Evolutionary conservation across 2,113 vertebrate species (phyloP), one percentile per base, ranked within the genome.

Genomic region (Heliornis fulica): DNA sequence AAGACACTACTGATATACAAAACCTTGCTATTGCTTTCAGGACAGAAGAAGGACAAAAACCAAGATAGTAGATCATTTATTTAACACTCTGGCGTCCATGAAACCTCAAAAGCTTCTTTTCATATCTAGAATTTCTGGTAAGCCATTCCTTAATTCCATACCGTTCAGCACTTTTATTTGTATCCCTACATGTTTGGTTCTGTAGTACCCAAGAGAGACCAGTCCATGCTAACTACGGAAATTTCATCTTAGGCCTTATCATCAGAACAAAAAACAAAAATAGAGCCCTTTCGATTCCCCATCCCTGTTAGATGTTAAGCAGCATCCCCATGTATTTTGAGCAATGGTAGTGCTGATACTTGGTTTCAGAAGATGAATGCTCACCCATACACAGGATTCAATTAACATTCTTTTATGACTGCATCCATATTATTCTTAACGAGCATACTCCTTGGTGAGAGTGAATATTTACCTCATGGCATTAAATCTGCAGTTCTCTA

Each of bases 401-500:
- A 95, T 95, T 95, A 96, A 84, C 76, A 75, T 71, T 81, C 43
- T 84, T 88, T 96, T 96, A 90, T 68, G 76, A 95, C 79, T 87
- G 92, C 88, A 92, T 89, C 83, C 88, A 81, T 93, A 90, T 93
- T 78, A 88, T 92, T 90, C 83, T 94, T 96, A 96, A 96, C 5
- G 4, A 96, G 88, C 88, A 78, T 74, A 78, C 48, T 96, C 68
- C 83, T 88, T 87, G 76, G 80, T 89, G 76, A 96, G 86, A 96
- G 28, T 23, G 86, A 93, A 64, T 96, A 92, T 96, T 96, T 96
- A 95, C 95, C 71, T 93, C 16, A 4, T 93, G 83, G 78, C 76
- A 95, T 83, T 93, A 96, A 94, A 96, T 93, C 85, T 57, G 81
- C 71, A 83, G 56, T 95, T 90, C 90, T 96, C 90, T 92, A 78